Evolutionary conservation across 1,140 invertebrate genomes (phyloP).

Genomic region (Bombus waltoni): DNA sequence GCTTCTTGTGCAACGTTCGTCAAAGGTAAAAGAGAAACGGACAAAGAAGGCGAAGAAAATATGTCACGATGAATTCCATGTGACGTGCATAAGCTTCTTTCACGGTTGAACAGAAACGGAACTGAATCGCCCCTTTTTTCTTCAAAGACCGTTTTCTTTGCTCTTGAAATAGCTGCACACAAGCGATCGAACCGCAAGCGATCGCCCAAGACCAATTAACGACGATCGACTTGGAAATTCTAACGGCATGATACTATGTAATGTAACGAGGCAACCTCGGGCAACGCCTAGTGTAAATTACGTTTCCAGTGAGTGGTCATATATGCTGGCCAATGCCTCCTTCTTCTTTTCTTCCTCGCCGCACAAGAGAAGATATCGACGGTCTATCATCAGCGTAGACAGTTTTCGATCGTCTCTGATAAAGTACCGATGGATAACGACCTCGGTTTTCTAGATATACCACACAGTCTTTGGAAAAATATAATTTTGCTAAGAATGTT

Average conservation of each 20-base stretch:
- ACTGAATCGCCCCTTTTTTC: slow-evolving; percentile 33
- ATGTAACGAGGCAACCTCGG: slow-evolving; percentile 64
- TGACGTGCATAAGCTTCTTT: neutral
- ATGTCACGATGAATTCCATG: neutral
- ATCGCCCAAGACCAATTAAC: slow-evolving; percentile 60
- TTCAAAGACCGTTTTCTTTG: neutral
- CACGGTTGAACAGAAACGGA: slow-evolving; percentile 34
- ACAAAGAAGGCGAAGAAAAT: neutral
- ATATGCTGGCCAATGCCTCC: slow-evolving; percentile 74
- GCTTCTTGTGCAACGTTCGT: slow-evolving; percentile 8
- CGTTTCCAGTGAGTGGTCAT: slow-evolving; percentile 78
- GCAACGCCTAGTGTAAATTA: slow-evolving; percentile 77
- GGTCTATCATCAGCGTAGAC: slow-evolving; percentile 44
- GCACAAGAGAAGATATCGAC: slow-evolving; percentile 16
- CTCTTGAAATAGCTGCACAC: slow-evolving; percentile 33
- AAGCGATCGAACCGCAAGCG: slow-evolving; percentile 28
- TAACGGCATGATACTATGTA: slow-evolving; percentile 56
- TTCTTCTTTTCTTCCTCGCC: slow-evolving; percentile 46
- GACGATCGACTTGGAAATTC: slow-evolving; percentile 59
- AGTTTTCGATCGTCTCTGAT: slow-evolving; percentile 19
- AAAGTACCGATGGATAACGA: neutral
- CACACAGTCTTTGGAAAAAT: neutral
- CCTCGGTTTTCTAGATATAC: neutral
- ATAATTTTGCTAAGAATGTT: neutral
- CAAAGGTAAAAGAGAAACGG: neutral